Conservation (phyloP, 2,113 vertebrate species). For the Notarius lentiginosus region DNA sequence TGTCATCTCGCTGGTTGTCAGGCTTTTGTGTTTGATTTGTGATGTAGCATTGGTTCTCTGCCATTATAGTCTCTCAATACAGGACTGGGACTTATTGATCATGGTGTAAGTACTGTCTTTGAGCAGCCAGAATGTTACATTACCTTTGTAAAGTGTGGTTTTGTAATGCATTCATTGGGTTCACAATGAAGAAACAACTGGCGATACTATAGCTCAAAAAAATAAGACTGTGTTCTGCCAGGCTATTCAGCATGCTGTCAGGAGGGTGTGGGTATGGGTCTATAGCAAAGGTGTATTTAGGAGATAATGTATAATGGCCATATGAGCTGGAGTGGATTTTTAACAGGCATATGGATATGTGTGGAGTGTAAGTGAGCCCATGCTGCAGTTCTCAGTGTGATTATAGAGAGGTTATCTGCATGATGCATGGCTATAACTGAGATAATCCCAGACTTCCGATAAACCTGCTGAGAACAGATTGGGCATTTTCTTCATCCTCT, state of each 20-base stretch:
- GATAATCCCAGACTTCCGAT: constrained; percentile 44
- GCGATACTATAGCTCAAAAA: neutral
- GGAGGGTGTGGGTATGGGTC: neutral
- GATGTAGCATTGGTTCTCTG: neutral
- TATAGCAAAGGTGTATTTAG: neutral
- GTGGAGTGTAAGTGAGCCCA: neutral
- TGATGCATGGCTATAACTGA: constrained; percentile 22
- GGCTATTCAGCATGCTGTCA: neutral
- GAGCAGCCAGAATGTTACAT: neutral
- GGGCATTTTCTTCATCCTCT: constrained; percentile 23
- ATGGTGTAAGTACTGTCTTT: neutral
- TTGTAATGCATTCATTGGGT: neutral
- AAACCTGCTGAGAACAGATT: constrained; percentile 44
- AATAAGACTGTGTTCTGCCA: neutral
- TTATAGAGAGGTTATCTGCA: constrained; percentile 13
- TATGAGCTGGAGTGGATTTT: neutral
- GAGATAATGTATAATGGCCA: neutral
- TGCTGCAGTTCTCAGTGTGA: constrained; percentile 1
- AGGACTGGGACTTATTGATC: neutral
- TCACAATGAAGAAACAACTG: neutral
- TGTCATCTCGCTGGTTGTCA: neutral
- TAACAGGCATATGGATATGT: neutral
- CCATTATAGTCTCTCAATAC: neutral
- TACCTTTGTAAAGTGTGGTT: neutral
- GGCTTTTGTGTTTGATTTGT: constrained; percentile 9